Evolutionary conservation across 2,113 vertebrate species (phyloP), one percentile per base, ranked within the genome.

Genomic region (Indicator maculatus): DNA sequence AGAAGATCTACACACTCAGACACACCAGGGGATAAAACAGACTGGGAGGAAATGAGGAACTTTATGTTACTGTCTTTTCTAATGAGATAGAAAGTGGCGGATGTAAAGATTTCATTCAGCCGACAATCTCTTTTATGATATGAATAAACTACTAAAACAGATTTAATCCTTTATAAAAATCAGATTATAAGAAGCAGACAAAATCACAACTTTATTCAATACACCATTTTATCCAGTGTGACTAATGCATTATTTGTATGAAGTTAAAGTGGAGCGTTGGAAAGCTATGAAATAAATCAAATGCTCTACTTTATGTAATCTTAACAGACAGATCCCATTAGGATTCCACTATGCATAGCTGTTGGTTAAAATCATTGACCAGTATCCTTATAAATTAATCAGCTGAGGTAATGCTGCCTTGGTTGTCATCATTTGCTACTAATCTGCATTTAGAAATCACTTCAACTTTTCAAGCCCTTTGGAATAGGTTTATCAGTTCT

Each of bases 361-460:
- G 86, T 96, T 98, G 97, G 97, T 98, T 98, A 98, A 97, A 98
- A 98, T 97, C 96, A 98, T 98, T 98, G 97, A 98, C 98, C 97
- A 98, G 95, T 89, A 97, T 93, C 93, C 97, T 96, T 97, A 97
- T 95, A 97, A 98, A 98, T 98, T 97, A 98, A 98, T 98, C 97
- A 98, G 79, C 92, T 94, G 96, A 97, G 94, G 97, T 96, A 97
- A 98, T 93, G 95, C 95, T 93, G 90, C 79, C 93, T 97, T 72
- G 60, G 86, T 94, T 97, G 97, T 97, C 97, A 98, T 96, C 83
- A 38, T 97, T 98, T 95, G 38, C 90, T 96, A 88, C 93, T 97
- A 97, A 97, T 97, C 95, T 96, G 96, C 96, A 97, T 96, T 97
- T 95, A 97, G 89, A 98, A 97, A 96, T 98, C 95, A 96, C 93